Evolutionary conservation across 2,888 invertebrate genomes (phyloP), one percentile per base, ranked within the genome.

Genomic region (Tipula lateralis): DNA sequence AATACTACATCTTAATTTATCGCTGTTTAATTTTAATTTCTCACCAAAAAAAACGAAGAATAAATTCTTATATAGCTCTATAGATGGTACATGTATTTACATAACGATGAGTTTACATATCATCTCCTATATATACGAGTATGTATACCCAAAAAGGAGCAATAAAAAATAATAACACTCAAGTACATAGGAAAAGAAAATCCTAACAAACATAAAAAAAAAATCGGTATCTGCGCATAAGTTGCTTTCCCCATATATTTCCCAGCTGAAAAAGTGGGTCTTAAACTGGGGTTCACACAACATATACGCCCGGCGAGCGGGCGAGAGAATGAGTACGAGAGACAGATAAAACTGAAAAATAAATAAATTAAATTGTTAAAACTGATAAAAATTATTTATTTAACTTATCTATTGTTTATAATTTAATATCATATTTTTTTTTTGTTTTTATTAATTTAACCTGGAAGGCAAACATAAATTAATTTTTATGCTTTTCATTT

Each of bases 1-100:
- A 66, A 66, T 66, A 66, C 66, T 66, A 66, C 66, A 66, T 66
- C 66, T 66, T 66, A 66, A 66, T 66, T 66, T 66, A 66, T 66
- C 66, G 66, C 66, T 66, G 66, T 66, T 66, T 66, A 66, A 66
- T 66, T 66, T 66, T 66, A 66, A 66, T 66, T 66, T 66, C 66
- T 66, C 66, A 66, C 66, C 66, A 66, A 9, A 66, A 24, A 39
- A 39, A 13, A 39, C 13, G 24, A 66, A 66, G 44, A 66, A 66
- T 1, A 66, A 66, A 24, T 66, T 24, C 66, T 66, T 66, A 2
- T 44, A 6, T 66, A 24, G 66, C 16, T n/a, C 16, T 66, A 66
- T 66, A 66, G 3, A 39, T 39, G 39, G 39, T 39, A 13, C 5
- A 44, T 1, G 12, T 44, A 44, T 44, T n/a, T 66, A 66, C 9